Base-by-base conservation (phyloP, 2,113 vertebrate species). In the Naja naja region DNA sequence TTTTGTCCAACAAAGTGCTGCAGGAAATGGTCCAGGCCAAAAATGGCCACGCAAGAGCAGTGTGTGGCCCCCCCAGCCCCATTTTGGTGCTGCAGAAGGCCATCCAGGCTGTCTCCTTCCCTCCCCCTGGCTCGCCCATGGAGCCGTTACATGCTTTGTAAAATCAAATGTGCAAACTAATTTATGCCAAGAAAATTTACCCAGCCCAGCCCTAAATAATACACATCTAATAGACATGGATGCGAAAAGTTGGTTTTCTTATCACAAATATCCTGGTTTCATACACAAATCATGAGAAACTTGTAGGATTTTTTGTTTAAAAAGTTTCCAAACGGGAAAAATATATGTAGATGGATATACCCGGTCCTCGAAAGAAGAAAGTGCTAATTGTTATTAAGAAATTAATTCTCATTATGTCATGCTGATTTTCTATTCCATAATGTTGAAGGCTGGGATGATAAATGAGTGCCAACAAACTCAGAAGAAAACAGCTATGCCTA, bases 351-450 rank as follows among this genome's bases (percentile, higher is more conserved):
- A 39, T 54, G 18, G 34, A 5, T 39, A 94, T 0, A 3, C 54
- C 54, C 55, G 0, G 22, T 93, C 94, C 74, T 5, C 3, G 64
- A 34, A 74, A 74, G 64, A 88, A 39, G 87, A 56, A 27, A 93
- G 39, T 55, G 4, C 22, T 56, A 89, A 89, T 58, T 89, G 22
- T 54, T 39, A 88, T 5, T 39, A 88, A 88, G 53, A 5, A 25
- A 56, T 89, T 34, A 56, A 43, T 27, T 89, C 2, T 55, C 20
- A 10, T 55, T 56, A 25, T 34, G 20, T 39, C 8, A 12, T 94
- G 27, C 12, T 81, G 93, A 93, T 95, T 95, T 95, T 96, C 91
- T 96, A 6, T 74, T 20, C 69, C 69, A 74, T 34, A 34, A 88
- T 91, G 88, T 93, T 96, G 69, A 74, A 30, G 55, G 69, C 94